Evolutionary conservation across 2,113 vertebrate species (phyloP).

Genomic region (Picathartes gymnocephalus): DNA sequence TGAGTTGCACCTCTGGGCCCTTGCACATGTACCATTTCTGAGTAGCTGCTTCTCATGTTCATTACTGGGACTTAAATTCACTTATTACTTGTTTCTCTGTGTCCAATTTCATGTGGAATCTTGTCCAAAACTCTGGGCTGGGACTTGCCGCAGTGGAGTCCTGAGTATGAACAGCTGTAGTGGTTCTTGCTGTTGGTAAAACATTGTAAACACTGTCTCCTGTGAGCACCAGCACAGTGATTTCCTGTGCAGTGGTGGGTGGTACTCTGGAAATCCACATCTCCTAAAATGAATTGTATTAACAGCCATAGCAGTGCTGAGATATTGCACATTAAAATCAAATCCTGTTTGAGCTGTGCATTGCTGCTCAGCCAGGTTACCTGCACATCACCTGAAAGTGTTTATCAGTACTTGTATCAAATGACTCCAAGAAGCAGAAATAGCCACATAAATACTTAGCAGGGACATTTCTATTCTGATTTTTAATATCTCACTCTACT

Average conservation of each 20-base stretch:
- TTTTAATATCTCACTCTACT: background rate
- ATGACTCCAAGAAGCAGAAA: background rate
- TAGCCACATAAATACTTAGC: background rate
- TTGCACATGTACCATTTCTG: slow-evolving; percentile 43
- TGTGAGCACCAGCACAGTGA: background rate
- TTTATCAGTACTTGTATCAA: background rate
- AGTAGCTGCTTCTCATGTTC: slow-evolving; percentile 50
- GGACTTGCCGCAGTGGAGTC: background rate
- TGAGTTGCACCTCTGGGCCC: background rate
- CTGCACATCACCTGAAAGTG: background rate
- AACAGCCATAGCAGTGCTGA: background rate
- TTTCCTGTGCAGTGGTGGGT: background rate
- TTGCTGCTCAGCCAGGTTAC: background rate
- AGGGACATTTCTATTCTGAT: background rate
- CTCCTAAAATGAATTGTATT: background rate
- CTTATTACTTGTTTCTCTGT: background rate
- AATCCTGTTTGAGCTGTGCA: background rate
- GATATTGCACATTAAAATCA: background rate
- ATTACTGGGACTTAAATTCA: background rate
- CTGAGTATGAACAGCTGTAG: background rate
- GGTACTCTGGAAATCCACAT: background rate
- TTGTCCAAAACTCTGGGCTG: background rate
- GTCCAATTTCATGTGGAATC: background rate
- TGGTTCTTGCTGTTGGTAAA: background rate
- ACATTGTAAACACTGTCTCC: background rate